Evolutionary conservation across 2,888 invertebrate species (phyloP), one percentile per base, ranked within the genome.

Genomic region (Portevinia maculata): DNA sequence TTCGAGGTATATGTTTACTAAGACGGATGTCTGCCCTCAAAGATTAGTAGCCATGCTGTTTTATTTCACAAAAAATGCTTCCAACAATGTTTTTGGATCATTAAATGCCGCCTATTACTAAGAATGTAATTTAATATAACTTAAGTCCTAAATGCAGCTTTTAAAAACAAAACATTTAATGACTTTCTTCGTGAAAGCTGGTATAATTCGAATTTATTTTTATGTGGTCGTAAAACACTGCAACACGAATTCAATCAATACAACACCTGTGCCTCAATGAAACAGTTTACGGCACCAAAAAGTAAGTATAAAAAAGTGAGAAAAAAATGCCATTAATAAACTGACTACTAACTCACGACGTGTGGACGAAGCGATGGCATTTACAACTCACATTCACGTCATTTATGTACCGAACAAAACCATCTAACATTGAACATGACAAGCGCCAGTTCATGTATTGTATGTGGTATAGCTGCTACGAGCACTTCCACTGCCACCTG

Each of bases 321-420:
- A 55, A 34, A 55, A 28, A 30, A 19, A 30, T 24, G 19, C n/a
- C 52, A 8, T 15, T 34, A 24, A 74, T 55, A 57, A 46, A 67
- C 60, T 60, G 59, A 76, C 69, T 69, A 46, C n/a, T n/a, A n/a
- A n/a, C 69, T 76, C 69, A 76, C 75, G 75, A 70, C 64, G 52
- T 44, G 64, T 24, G 48, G 37, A 79, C 55, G 50, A 46, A 28
- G 44, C 48, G 50, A 57, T 34, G 46, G 39, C 13, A 65, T 65
- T 65, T 24, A 65, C 30, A 48, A 39, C 52, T 65, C 52, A 65
- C 50, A 50, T 59, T 39, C 34, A 34, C 48, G 34, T 48, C 44
- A 50, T 11, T 44, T 39, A 50, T 39, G 41, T 30, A 39, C 30
- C 19, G 30, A 30, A 13, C 44, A 17, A 17, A 53, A 46, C 30